phyloP scores from a whole-genome alignment of 2,113 vertebrate genomes.

The Scopus umbretta region DNA sequence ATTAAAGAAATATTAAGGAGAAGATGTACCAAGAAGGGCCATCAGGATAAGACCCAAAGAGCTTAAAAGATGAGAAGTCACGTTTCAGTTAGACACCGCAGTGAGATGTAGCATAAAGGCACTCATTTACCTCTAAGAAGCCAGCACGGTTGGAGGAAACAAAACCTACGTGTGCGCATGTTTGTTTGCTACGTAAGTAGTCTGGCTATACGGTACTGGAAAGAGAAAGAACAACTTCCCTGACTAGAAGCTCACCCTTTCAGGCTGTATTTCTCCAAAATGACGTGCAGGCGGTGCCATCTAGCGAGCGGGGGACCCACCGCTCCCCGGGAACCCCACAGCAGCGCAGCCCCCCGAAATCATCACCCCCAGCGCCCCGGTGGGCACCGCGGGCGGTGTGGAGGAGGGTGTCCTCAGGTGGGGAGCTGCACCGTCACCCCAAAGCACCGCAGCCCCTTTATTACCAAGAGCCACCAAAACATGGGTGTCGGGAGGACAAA shows the following conservation, averaged over 20 bases:
- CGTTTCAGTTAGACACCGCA: fast-evolving
- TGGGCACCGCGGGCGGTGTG: fast-evolving
- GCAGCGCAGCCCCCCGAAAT: too few relatives aligned
- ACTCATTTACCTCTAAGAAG: background rate
- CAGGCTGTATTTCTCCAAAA: fast-evolving
- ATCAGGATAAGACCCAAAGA: background rate
- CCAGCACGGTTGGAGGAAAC: background rate
- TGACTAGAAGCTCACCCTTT: background rate
- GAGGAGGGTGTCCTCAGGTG: background rate
- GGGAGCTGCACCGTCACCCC: fast-evolving
- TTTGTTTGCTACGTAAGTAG: background rate
- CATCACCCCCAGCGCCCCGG: background rate
- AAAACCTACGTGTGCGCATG: fast-evolving
- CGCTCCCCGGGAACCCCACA: too few relatives aligned
- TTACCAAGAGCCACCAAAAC: background rate
- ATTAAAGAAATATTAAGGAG: background rate
- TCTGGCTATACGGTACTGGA: fast-evolving
- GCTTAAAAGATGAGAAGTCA: background rate
- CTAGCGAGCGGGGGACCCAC: conserved; percentile 20
- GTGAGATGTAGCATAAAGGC: fast-evolving
- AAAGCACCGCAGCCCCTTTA: background rate
- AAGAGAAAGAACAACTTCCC: background rate
- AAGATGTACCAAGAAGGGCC: background rate
- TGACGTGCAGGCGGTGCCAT: background rate
- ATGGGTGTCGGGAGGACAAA: fast-evolving